These are phyloP conservation scores for Florisuga fusca DNA, from an alignment of 2,797 vertebrate genomes.

Conservation along the genomic window DNA sequence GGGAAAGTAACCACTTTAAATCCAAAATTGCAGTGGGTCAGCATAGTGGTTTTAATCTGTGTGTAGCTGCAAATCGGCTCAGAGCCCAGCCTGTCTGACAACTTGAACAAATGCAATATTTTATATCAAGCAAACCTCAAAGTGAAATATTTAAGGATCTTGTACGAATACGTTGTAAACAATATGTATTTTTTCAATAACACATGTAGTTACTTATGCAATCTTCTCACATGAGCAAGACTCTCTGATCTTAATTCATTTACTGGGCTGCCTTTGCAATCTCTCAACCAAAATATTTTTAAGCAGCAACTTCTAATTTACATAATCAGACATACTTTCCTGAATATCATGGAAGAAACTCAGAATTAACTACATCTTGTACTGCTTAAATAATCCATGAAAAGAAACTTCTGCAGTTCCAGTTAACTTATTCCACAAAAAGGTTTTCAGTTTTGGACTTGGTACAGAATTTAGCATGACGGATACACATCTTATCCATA, in stretches of 20 bases:
- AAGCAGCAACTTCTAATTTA: slow-evolving; percentile 76
- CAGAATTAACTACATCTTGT: slow-evolving; percentile 58
- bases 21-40: slow-evolving; percentile 60
- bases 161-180: slow-evolving; percentile 71
- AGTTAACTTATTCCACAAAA: slow-evolving; percentile 65
- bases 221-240: slow-evolving; percentile 74
- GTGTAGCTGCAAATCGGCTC: slow-evolving; percentile 70
- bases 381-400: slow-evolving; percentile 63
- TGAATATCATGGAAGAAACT: slow-evolving; percentile 61
- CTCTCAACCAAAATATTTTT: slow-evolving; percentile 67
- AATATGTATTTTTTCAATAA: slow-evolving; percentile 70
- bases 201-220: slow-evolving; percentile 66
- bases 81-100: slow-evolving; percentile 55
- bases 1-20: slow-evolving; percentile 65
- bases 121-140: slow-evolving; percentile 71
- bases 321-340: slow-evolving; percentile 73
- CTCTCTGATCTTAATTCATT: slow-evolving; percentile 73
- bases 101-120: slow-evolving; percentile 72
- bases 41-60: slow-evolving; percentile 56
- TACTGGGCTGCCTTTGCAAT: slow-evolving; percentile 66
- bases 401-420: slow-evolving; percentile 63
- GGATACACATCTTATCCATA: accelerated
- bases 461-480: neutral
- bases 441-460: slow-evolving; percentile 52
- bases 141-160: slow-evolving; percentile 76